Percentiles rank a stretch among this genome's conserved stretches.
Conservation (phyloP, 1,140 invertebrate genomes). For the Kradibia gibbosae region DNA sequence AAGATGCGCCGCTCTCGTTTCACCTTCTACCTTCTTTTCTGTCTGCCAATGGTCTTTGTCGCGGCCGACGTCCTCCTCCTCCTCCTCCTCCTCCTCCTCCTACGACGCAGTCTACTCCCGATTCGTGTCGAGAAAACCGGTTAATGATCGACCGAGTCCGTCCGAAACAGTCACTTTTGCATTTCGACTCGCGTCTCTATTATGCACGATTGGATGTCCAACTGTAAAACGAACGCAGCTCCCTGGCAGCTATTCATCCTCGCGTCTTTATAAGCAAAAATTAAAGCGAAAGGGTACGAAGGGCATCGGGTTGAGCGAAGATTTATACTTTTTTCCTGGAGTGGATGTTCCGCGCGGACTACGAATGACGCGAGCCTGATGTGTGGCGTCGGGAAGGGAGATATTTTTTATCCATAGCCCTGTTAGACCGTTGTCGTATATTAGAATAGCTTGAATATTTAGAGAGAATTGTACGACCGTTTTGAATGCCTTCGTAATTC, state of each 20-base stretch:
- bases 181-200: not conserved
- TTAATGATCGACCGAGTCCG: not conserved
- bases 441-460: conserved; percentile 1
- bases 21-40: not conserved
- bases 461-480: not conserved
- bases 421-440: not conserved
- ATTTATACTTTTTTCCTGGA: not conserved
- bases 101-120: not conserved
- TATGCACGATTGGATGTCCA: no score
- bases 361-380: not conserved
- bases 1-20: not conserved
- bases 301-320: not conserved
- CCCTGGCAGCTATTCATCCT: not conserved
- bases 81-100: not conserved
- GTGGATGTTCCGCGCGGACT: not conserved
- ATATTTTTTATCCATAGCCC: not conserved
- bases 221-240: not conserved
- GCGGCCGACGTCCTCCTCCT: not conserved
- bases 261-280: not conserved
- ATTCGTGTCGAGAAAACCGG: not conserved
- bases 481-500: not conserved
- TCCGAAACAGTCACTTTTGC: not conserved
- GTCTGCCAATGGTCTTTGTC: not conserved
- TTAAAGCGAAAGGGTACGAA: conserved; percentile 26
- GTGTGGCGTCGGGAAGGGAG: not conserved